Evolutionary conservation across 1,140 invertebrate species (phyloP).

Genomic region (Bombus sylvicola): DNA sequence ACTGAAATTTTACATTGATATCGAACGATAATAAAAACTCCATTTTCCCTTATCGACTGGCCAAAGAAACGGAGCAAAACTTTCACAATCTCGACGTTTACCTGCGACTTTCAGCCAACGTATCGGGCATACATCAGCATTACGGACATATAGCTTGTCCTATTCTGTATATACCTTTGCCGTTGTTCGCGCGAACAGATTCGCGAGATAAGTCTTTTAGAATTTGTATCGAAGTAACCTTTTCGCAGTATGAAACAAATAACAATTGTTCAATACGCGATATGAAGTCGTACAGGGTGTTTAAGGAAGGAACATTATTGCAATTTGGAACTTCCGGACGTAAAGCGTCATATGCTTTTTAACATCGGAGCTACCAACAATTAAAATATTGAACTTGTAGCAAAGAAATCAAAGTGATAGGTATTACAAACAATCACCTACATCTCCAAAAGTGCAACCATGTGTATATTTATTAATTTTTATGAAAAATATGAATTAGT

Average conservation of each 20-base stretch:
- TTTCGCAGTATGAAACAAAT: not conserved
- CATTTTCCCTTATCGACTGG: conserved; percentile 12
- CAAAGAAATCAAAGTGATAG: too few relatives aligned
- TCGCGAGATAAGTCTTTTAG: not conserved
- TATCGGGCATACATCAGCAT: not conserved
- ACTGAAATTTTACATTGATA: conserved; percentile 1
- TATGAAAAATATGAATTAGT: too few relatives aligned
- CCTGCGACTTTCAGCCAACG: not conserved
- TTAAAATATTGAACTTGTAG: too few relatives aligned
- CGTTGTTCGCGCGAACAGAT: not conserved
- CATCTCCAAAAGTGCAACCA: too few relatives aligned
- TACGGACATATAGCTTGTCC: not conserved
- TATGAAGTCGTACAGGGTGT: not conserved
- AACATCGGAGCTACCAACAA: too few relatives aligned
- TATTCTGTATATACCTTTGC: not conserved
- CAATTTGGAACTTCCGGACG: not conserved
- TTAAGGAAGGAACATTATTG: not conserved
- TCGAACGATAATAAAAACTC: not conserved
- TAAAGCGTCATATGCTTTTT: too few relatives aligned
- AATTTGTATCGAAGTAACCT: not conserved
- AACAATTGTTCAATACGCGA: not conserved
- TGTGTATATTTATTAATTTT: too few relatives aligned
- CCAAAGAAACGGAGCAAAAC: not conserved
- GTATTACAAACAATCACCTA: too few relatives aligned
- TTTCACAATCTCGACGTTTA: conserved; percentile 23